Base-by-base conservation (phyloP, 2,888 invertebrate species). In the Trimorus sp. region DNA sequence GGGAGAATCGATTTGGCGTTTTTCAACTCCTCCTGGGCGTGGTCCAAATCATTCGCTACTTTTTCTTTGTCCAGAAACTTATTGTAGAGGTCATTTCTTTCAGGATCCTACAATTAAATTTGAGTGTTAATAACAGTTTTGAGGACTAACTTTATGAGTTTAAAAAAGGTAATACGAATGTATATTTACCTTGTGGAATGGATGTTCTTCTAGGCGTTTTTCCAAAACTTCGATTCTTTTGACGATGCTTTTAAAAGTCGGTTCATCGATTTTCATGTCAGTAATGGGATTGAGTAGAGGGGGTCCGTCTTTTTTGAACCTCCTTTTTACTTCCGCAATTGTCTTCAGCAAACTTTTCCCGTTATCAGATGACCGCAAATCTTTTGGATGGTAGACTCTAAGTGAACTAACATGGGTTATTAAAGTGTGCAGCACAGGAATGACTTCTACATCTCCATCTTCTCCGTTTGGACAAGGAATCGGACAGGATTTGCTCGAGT, bases 251-350 rank as follows among this genome's bases (percentile, higher is more conserved):
- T 95, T 94, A 87, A 99, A 97, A 9, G 94, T 94, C 0, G 94
- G 91, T 51, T 98, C 98, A 74, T 95, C 95, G 73, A 99, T 99
- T 89, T 97, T 96, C 99, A 99, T 99, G 89, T 99, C 99, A 71
- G 95, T 96, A 16, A 98, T 94, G 0, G 99, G 99, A 92, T 99
- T 97, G 2, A 99, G 92, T 8, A 97, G 92, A 0, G 99, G 99
- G 0, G 98, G 94, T 0, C 97, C 97, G 53, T 96, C 97, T 0
- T 97, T 95, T 6, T 66, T 45, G 90, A 98, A 98, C 45, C 99
- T 94, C 26, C 26, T 26, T 26, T 97, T 95, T 0, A 98, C 98
- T 92, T 98, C 97, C 79, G 94, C 94, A 65, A 98, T 95, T 0
- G 96, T 96, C 91, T 97, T 97, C 0, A 96, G 93, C 0, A 99